Evolutionary conservation across 2,888 invertebrate genomes (phyloP).

Genomic region (Toxonevra muliebris): DNA sequence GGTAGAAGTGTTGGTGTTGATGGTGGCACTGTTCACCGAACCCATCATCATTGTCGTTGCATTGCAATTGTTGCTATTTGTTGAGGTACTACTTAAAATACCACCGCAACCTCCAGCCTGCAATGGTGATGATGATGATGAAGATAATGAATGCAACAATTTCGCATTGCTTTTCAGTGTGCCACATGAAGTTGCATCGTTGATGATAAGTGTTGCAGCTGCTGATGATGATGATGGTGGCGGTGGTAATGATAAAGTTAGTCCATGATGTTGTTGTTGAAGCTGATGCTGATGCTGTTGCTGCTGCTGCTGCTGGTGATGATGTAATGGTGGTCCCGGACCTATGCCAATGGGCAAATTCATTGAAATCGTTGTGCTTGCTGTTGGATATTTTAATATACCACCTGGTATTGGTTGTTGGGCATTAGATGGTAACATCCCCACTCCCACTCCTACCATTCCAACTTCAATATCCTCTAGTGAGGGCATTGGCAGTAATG

Average conservation of each 20-base stretch:
- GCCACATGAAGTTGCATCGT: slow-evolving; percentile 45
- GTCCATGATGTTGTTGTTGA: slow-evolving; percentile 31
- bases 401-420: slow-evolving; percentile 41
- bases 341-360: slow-evolving; percentile 37
- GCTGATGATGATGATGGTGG: slow-evolving; percentile 37
- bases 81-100: slow-evolving; percentile 7
- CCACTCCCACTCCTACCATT: slow-evolving; percentile 20
- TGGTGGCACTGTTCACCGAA: slow-evolving; percentile 36
- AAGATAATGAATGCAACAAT: slow-evolving; percentile 31
- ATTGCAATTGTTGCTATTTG: too few species aligned
- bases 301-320: slow-evolving; percentile 35
- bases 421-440: slow-evolving; percentile 18
- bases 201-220: slow-evolving; percentile 8
- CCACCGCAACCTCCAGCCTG: slow-evolving; percentile 11
- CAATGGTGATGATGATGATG: slow-evolving; percentile 32
- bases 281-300: slow-evolving; percentile 31
- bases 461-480: slow-evolving; percentile 58
- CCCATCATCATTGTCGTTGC: too few species aligned
- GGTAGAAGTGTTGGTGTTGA: slow-evolving; percentile 36
- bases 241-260: slow-evolving; percentile 30
- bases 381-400: slow-evolving; percentile 48
- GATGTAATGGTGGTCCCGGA: slow-evolving; percentile 36
- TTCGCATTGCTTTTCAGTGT: slow-evolving; percentile 56
- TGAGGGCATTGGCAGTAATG: slow-evolving; percentile 57
- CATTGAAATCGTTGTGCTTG: slow-evolving; percentile 38